A percentile compares a stretch with the other conserved stretches of the same genome.
phyloP scores from a whole-genome alignment of 2,888 invertebrate genomes.

The Mythimna loreyi region DNA sequence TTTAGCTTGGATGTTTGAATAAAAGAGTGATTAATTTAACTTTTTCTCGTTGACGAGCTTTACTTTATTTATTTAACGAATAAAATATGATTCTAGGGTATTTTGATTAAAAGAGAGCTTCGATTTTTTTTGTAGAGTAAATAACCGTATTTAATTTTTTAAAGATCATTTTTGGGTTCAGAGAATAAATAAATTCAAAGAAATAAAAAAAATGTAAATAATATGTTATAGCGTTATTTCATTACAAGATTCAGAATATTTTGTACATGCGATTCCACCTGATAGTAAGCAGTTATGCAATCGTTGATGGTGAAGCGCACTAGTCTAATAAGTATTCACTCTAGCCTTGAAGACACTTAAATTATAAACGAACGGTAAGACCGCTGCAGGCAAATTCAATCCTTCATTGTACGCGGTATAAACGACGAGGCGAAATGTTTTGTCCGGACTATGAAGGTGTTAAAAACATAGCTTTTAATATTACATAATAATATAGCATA shows the following conservation, averaged over 20 bases:
- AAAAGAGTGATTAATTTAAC: conserved; percentile 58
- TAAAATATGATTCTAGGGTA: conserved; percentile 17
- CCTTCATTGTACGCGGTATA: too few species aligned
- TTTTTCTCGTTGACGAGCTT: conserved; percentile 45
- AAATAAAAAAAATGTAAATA: neutral
- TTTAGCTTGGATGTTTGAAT: conserved; percentile 53
- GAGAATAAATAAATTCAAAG: neutral
- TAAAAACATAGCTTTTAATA: too few species aligned
- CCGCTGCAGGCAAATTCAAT: too few species aligned
- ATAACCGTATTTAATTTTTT: neutral
- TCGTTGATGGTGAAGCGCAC: too few species aligned
- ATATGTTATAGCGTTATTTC: neutral
- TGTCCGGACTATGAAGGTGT: too few species aligned
- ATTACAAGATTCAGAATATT: neutral
- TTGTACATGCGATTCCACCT: too few species aligned
- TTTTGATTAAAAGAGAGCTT: conserved; percentile 13
- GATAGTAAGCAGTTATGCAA: too few species aligned
- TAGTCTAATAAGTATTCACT: too few species aligned
- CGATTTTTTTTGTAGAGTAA: neutral
- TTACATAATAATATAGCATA: too few species aligned
- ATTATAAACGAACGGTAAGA: too few species aligned
- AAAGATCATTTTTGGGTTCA: neutral
- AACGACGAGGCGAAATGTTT: too few species aligned
- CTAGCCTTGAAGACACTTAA: too few species aligned
- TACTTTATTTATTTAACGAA: conserved; percentile 37